A percentile compares a stretch with the other conserved stretches of the same genome.
Evolutionary conservation across 2,888 invertebrate genomes (phyloP).

Genomic region (Branchellion lobata): DNA sequence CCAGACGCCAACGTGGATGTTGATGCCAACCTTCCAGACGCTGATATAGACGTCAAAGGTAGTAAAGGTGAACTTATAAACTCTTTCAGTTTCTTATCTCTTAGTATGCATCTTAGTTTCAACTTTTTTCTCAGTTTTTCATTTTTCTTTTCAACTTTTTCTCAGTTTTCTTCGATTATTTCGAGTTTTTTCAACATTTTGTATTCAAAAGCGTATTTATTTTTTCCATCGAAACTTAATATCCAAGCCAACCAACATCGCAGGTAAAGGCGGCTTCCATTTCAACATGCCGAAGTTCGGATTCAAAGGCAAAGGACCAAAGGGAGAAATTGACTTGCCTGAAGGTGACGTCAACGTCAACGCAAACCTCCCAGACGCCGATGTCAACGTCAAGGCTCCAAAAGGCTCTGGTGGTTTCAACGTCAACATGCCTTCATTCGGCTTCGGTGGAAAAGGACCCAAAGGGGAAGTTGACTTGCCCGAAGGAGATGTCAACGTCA

Average conservation of each 20-base stretch:
- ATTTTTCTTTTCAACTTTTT: no score
- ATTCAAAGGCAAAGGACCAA: conserved; percentile 27
- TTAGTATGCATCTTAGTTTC: no score
- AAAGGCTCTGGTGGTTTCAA: conserved; percentile 6
- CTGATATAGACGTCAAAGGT: conserved; percentile 23
- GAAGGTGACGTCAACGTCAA: conserved; percentile 5
- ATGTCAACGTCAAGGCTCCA: neutral
- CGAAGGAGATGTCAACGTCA: neutral
- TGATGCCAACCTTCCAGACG: conserved; percentile 31
- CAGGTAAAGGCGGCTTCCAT: conserved; percentile 26
- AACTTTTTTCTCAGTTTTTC: no score
- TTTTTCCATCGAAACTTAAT: no score
- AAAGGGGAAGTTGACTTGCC: conserved; percentile 1
- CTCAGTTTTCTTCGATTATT: no score
- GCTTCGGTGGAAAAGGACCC: neutral
- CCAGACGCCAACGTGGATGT: neutral
- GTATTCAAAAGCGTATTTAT: no score
- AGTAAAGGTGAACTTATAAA: conserved; percentile 15
- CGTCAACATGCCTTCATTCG: conserved; percentile 13
- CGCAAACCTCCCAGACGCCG: conserved; percentile 18
- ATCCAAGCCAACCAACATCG: no score
- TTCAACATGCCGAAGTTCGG: conserved; percentile 12
- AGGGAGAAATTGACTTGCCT: neutral
- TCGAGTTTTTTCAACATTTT: no score
- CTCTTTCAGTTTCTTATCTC: no score